phyloP scores from a whole-genome alignment of 2,888 invertebrate genomes.

The Agonopterix arenella region DNA sequence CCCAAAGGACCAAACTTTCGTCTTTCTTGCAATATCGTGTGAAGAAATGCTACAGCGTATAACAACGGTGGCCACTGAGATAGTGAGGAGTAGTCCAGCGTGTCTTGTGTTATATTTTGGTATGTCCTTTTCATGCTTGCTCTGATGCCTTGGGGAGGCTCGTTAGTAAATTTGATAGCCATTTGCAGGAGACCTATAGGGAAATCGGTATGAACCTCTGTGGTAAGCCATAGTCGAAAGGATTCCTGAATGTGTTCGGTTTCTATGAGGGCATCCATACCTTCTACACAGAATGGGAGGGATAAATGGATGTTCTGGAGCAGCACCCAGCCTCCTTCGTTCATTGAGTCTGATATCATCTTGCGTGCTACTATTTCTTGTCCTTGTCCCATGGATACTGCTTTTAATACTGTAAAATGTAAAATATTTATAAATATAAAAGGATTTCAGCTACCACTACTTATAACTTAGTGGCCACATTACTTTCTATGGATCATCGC shows the following conservation, averaged over 20 bases:
- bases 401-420: slow-evolving; percentile 79
- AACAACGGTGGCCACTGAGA: slow-evolving; percentile 95
- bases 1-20: slow-evolving; percentile 97
- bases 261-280: slow-evolving; percentile 92
- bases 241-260: slow-evolving; percentile 88
- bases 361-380: slow-evolving; percentile 92
- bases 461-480: background rate
- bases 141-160: slow-evolving; percentile 95
- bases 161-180: slow-evolving; percentile 98
- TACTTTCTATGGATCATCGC: no score
- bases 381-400: slow-evolving; percentile 98
- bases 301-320: slow-evolving; percentile 98
- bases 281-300: slow-evolving; percentile 94
- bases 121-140: slow-evolving; percentile 97
- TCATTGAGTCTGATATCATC: slow-evolving; percentile 88
- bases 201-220: slow-evolving; percentile 95
- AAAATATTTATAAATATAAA: background rate
- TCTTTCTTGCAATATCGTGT: slow-evolving; percentile 96
- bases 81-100: slow-evolving; percentile 93
- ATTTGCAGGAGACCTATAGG: slow-evolving; percentile 93
- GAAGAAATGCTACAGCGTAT: slow-evolving; percentile 95
- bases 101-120: slow-evolving; percentile 91
- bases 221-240: slow-evolving; percentile 96
- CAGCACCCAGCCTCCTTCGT: slow-evolving; percentile 92
- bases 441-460: background rate